A percentile compares a stretch with the other conserved stretches of the same genome.
Evolutionary conservation across 2,888 invertebrate genomes (phyloP).

Genomic region (Drosophila eohydei): DNA sequence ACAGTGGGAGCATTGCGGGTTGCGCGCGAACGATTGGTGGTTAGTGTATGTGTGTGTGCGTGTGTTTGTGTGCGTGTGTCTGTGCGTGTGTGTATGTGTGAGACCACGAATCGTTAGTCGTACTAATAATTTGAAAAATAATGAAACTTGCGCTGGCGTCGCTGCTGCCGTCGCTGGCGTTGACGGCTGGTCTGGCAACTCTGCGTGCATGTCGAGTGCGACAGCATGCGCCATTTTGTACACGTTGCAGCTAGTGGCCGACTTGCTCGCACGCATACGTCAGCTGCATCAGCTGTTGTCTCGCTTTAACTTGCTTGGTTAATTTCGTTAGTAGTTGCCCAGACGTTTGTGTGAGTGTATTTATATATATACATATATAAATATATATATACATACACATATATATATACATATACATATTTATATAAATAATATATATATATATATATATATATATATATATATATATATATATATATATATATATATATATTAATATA

Average conservation of each 20-base stretch:
- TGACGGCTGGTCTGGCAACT: constrained; percentile 19
- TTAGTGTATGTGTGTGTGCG: constrained; percentile 38
- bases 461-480: too few species aligned
- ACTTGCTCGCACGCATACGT: constrained; percentile 34
- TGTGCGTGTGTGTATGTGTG: constrained; percentile 32
- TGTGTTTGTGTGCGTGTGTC: constrained; percentile 23
- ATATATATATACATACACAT: too few species aligned
- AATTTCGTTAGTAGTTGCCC: constrained; percentile 75
- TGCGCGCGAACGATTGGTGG: constrained; percentile 78
- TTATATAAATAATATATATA: too few species aligned
- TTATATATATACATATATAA: too few species aligned
- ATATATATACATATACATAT: too few species aligned
- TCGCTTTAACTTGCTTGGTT: constrained; percentile 80
- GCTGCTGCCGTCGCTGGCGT: constrained; percentile 14
- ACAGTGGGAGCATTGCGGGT: constrained; percentile 67
- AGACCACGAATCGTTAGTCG: constrained; percentile 82
- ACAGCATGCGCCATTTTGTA: constrained; percentile 22
- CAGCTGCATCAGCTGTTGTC: constrained; percentile 59
- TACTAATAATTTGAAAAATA: constrained; percentile 82
- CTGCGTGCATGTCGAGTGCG: constrained; percentile 18
- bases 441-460: too few species aligned
- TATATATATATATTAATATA: too few species aligned
- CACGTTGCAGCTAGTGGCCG: constrained; percentile 12
- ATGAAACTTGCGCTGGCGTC: constrained; percentile 64
- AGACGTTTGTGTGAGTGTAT: constrained; percentile 19